Evolutionary conservation across 2,888 invertebrate genomes (phyloP), one percentile per base, ranked within the genome.

Genomic region (Amblyjoppa fuscipennis): DNA sequence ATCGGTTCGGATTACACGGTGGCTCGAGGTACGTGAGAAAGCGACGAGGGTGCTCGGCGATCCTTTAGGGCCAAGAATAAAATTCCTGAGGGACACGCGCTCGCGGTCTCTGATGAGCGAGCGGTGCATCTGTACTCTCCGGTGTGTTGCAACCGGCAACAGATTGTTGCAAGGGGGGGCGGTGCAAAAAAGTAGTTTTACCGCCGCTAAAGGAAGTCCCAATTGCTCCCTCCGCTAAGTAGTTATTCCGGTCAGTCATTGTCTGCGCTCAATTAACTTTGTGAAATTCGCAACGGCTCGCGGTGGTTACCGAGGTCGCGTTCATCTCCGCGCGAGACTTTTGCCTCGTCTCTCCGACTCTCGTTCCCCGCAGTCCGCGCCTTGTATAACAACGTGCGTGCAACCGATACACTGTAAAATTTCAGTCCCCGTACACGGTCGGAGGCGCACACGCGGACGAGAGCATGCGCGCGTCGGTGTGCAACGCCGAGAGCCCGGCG

Each of bases 221-320:
- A 88, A 86, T 89, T 89, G 87, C 88, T 87, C 83, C 79, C 51
- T 82, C 70, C 74, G 69, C 69, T 81, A 84, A 84, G 81, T 82
- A 85, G 81, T 85, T 82, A 78, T 83, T 84, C 68, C 53, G 70
- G 51, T 9, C 78, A 64, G 79, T 89, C 90, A 90, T 89, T 90
- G 91, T 91, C 89, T 84, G 82, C 90, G 91, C 91, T 92, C 92
- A 93, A 93, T 93, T 93, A 92, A 93, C 91, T 91, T 89, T 84
- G 89, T 89, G 91, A 92, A 90, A 93, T 92, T 91, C 89, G 89
- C 87, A 87, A 87, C 83, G 73, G 70, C 74, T 78, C 82, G 78
- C 86, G 84, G 71, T 85, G 81, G 84, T 82, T 49, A 49, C 45
- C 45, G 45, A 16, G 16, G 45, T 13, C 81, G 82, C 87, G 85